phyloP scores from a whole-genome alignment of 2,797 vertebrate genomes.

The Spinibarbus caldwelli region DNA sequence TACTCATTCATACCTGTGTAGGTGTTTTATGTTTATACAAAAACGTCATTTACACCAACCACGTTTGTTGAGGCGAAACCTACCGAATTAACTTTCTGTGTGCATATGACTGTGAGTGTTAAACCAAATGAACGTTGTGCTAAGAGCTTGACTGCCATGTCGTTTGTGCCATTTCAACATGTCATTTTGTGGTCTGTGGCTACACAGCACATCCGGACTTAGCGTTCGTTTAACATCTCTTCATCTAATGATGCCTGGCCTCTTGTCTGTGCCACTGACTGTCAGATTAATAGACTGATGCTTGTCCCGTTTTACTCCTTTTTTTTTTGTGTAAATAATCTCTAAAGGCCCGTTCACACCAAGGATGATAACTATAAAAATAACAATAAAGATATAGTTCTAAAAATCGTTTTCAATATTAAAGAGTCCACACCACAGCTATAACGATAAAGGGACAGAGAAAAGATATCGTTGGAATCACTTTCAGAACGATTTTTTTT shows the following conservation, averaged over 20 bases:
- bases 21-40: slow-evolving; percentile 26
- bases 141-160: slow-evolving; percentile 6
- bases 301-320: background rate
- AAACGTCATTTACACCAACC: background rate
- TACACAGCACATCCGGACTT: slow-evolving; percentile 19
- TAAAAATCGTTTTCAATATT: too few species aligned
- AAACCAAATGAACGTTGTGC: background rate
- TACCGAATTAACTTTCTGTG: background rate
- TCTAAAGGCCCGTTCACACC: background rate
- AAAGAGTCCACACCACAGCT: too few species aligned
- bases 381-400: too few species aligned
- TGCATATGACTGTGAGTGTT: background rate
- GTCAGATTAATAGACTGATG: background rate
- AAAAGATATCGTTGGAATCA: too few species aligned
- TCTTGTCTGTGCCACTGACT: background rate
- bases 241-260: background rate
- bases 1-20: slow-evolving; percentile 9
- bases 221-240: background rate
- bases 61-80: background rate
- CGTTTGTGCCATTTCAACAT: slow-evolving; percentile 13
- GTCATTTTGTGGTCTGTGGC: slow-evolving; percentile 36
- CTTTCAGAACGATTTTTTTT: too few species aligned
- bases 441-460: too few species aligned
- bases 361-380: too few species aligned
- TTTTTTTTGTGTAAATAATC: background rate